Evolutionary conservation across 2,797 vertebrate genomes (phyloP).

Genomic region (Iguana delicatissima): DNA sequence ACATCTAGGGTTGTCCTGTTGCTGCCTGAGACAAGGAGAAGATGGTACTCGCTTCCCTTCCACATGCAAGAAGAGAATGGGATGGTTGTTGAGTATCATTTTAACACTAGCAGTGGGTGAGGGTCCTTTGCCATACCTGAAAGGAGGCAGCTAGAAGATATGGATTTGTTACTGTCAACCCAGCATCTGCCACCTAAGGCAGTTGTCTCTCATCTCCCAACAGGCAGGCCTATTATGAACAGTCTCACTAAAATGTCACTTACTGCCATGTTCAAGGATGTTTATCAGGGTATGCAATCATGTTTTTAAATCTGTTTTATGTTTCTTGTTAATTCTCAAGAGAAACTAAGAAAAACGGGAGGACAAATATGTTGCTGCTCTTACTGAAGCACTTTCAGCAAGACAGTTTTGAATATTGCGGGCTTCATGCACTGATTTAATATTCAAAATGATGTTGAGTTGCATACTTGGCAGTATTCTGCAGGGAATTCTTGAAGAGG

Average conservation of each 20-base stretch:
- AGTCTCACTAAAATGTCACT: neutral
- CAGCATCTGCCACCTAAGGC: too few species aligned
- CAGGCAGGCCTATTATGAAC: neutral
- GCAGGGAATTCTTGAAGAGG: neutral
- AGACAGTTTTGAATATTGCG: neutral
- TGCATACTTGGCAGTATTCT: neutral
- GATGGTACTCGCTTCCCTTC: too few species aligned
- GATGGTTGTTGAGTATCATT: too few species aligned
- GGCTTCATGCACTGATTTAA: neutral
- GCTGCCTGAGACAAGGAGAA: too few species aligned
- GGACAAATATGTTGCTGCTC: neutral
- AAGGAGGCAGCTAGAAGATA: too few species aligned
- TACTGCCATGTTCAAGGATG: neutral
- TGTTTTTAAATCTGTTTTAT: neutral
- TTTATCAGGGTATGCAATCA: neutral
- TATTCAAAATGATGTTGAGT: neutral
- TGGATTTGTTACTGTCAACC: too few species aligned
- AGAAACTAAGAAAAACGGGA: neutral
- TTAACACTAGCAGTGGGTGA: too few species aligned
- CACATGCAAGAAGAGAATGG: too few species aligned
- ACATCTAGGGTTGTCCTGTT: neutral
- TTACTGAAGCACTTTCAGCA: neutral
- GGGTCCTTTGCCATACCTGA: too few species aligned
- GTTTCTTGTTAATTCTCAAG: neutral
- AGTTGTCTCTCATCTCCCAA: too few species aligned